Evolutionary conservation across 2,888 invertebrate genomes (phyloP), one percentile per base, ranked within the genome.

Genomic region (Argyresthia goedartella): DNA sequence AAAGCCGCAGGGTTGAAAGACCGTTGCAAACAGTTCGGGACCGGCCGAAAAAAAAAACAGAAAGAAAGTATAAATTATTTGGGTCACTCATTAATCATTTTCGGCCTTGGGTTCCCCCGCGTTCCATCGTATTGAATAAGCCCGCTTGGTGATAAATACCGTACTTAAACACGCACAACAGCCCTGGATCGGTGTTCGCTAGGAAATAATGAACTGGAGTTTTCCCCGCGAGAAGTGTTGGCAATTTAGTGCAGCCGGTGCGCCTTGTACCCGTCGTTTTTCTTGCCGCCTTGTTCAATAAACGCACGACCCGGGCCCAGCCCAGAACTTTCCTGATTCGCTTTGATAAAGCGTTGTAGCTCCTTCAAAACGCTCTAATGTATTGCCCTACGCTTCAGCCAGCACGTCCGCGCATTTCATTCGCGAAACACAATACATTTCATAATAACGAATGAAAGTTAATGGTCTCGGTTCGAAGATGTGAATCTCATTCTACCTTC

Each of bases 201-300:
- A 71, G 73, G 74, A 76, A 78, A 80, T 78, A 78, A 80, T 78
- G 79, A 79, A 79, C 70, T 72, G 69, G 63, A 71, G 71, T 69
- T 68, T 71, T 71, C 71, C 73, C 64, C 66, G 33, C 54, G 53
- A 53, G 50, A 56, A 59, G 76, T 78, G 81, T 73, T 71, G 76
- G 78, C 77, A 74, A 81, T 82, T 81, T 71, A 66, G 73, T 70
- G 67, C 80, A 84, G 69, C 78, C 75, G 82, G 80, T 62, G 69
- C 71, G 15, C 41, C 69, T 71, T 76, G 77, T 76, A 73, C 70
- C 70, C 72, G 67, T 67, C 81, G 73, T 80, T 79, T 81, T 78
- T 79, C 77, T 73, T 71, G 69, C 71, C 71, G 66, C 75, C 76
- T 74, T 72, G 73, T 76, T 76, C 75, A 73, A 77, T 79, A 78